These are phyloP conservation scores for Alexandromys fortis DNA, from an alignment of 2,113 vertebrate species.

Conservation along the genomic window DNA sequence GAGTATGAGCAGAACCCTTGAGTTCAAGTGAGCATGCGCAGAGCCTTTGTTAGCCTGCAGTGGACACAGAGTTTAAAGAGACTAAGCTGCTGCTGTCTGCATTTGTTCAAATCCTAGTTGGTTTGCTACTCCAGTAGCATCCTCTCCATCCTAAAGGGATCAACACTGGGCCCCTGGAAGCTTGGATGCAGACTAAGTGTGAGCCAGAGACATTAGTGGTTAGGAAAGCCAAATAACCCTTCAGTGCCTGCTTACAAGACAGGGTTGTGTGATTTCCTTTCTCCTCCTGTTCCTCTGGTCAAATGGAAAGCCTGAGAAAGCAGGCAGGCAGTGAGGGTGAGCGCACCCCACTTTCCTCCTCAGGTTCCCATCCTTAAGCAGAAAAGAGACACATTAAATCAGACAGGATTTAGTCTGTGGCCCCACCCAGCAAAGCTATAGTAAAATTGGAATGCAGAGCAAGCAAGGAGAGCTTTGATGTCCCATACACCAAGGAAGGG, in stretches of 20 bases:
- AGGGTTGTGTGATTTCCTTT: neutral
- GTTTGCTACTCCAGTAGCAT: neutral
- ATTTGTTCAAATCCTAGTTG: neutral
- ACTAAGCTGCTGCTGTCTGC: neutral
- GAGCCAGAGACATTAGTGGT: neutral
- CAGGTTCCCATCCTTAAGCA: neutral
- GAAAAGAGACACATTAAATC: neutral
- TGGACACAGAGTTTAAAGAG: neutral
- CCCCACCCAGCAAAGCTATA: neutral
- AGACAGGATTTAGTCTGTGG: neutral
- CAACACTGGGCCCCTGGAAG: neutral
- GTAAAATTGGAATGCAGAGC: neutral
- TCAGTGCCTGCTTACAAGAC: neutral
- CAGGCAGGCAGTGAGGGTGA: neutral
- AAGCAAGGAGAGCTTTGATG: neutral
- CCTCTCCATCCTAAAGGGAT: neutral
- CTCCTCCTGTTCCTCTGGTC: neutral
- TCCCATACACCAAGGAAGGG: neutral
- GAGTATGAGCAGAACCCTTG: neutral
- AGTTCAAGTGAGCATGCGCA: neutral
- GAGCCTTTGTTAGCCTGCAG: neutral
- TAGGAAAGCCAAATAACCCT: neutral
- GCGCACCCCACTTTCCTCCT: neutral
- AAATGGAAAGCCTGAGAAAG: neutral
- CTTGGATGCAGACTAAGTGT: neutral